Conservation (phyloP, 2,797 vertebrate species). For the Garrulus glandarius region DNA sequence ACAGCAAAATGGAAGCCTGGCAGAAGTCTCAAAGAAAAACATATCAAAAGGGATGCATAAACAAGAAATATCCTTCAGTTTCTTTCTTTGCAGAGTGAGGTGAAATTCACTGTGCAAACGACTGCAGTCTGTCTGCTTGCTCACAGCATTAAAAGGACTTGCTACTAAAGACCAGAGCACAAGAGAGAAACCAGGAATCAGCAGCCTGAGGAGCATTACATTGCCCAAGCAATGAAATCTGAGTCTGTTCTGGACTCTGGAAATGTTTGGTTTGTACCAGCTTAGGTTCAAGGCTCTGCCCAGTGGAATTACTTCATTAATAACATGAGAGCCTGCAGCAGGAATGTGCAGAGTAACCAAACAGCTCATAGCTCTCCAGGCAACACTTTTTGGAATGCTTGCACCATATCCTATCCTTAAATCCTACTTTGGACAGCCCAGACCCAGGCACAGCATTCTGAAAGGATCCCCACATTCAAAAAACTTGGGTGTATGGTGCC, state of each 20-base stretch:
- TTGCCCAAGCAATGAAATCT: neutral
- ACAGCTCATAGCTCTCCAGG: neutral
- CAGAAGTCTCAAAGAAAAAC: neutral
- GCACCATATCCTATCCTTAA: neutral
- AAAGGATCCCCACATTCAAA: neutral
- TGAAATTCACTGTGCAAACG: neutral
- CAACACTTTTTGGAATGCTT: neutral
- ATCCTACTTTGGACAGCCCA: neutral
- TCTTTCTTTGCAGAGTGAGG: neutral
- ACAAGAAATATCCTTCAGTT: neutral
- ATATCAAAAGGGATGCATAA: neutral
- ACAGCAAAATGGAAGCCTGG: neutral
- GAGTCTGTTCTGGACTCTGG: neutral
- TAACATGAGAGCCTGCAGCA: neutral
- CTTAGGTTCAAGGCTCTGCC: rapidly evolving
- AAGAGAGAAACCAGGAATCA: neutral
- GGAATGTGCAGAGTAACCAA: neutral
- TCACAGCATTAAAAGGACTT: neutral
- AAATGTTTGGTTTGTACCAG: neutral
- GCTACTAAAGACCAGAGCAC: neutral
- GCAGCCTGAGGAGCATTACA: neutral
- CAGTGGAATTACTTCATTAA: neutral
- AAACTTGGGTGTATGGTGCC: rapidly evolving
- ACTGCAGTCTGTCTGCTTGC: neutral
- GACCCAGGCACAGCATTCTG: neutral